Base-by-base conservation (phyloP, 2,888 invertebrate genomes). In the Epinotia brunnichana region DNA sequence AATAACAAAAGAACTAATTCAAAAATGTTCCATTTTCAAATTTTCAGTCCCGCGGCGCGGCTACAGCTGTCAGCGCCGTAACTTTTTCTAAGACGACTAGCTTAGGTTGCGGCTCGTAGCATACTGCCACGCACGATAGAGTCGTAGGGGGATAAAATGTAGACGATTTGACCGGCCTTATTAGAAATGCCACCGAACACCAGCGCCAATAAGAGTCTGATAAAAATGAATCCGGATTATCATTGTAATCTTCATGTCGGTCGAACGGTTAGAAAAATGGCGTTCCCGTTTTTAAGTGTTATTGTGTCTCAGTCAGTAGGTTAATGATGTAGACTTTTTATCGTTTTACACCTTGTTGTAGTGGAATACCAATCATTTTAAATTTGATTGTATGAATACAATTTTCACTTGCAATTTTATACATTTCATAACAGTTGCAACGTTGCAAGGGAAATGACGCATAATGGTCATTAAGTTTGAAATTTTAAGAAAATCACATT, bases 21-120 rank as follows among this genome's bases (percentile, higher is more conserved):
- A 70, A 63, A 39, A 41, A 19, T 48, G 29, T 75, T 76, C 73
- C 76, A 77, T 76, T 74, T 75, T 72, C 61, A 56, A 74, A 72
- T 57, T 81, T 84, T 78, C 81, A 83, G 82, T 77, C 77, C 81
- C 66, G 66, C 81, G 81, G 81, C 80, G 78, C 69, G 69, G 70
- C 69, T 70, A 57, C 53, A 61, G 51, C 54, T 73, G 63, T 74
- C 64, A 48, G 70, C 77, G 71, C 74, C 64, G 76, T 66, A 64
- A 74, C 51, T 78, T 80, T 81, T 82, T 83, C 80, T 83, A 76
- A 79, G 78, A 78, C 89, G 89, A 83, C 87, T 83, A 82, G 82
- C 80, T 79, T 72, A 77, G 83, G 76, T 82, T 79, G 79, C 83
- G 84, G 76, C 76, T 80, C 79, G 81, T 77, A 80, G 78, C 82